These are phyloP conservation scores for Andricus quercusramuli DNA, from an alignment of 2,888 invertebrate genomes.

Conservation along the genomic window DNA sequence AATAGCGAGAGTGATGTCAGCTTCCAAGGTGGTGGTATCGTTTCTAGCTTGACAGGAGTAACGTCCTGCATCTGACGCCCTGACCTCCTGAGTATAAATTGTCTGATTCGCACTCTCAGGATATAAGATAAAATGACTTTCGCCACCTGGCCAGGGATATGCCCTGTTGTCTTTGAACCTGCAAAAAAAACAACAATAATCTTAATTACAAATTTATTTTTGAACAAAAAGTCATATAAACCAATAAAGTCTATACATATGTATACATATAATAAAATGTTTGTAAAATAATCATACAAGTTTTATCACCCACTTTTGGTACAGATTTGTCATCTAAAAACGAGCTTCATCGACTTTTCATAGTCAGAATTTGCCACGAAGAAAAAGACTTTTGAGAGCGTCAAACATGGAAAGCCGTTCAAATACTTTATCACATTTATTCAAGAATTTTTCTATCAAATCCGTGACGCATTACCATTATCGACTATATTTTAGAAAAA, in stretches of 20 bases:
- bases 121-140: constrained; percentile 86
- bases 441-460: constrained; percentile 24
- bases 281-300: not conserved
- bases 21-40: constrained; percentile 84
- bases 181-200: constrained; percentile 65
- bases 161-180: constrained; percentile 89
- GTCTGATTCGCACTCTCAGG: constrained; percentile 90
- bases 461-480: constrained; percentile 33
- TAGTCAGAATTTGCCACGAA: not conserved
- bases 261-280: no score
- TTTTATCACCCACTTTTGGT: not conserved
- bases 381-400: not conserved
- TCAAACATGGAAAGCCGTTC: constrained; percentile 12
- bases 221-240: not conserved
- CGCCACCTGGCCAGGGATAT: constrained; percentile 88
- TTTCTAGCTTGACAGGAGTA: constrained; percentile 88
- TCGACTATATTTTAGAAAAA: constrained; percentile 28
- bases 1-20: constrained; percentile 84
- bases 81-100: constrained; percentile 84
- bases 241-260: not conserved
- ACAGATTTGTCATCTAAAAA: not conserved
- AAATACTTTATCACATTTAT: constrained; percentile 19
- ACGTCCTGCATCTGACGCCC: constrained; percentile 85
- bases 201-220: not conserved
- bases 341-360: not conserved